Percentiles rank a stretch among this genome's conserved stretches.
Evolutionary conservation across 1,140 invertebrate species (phyloP).

Genomic region (Cydia fagiglandana): DNA sequence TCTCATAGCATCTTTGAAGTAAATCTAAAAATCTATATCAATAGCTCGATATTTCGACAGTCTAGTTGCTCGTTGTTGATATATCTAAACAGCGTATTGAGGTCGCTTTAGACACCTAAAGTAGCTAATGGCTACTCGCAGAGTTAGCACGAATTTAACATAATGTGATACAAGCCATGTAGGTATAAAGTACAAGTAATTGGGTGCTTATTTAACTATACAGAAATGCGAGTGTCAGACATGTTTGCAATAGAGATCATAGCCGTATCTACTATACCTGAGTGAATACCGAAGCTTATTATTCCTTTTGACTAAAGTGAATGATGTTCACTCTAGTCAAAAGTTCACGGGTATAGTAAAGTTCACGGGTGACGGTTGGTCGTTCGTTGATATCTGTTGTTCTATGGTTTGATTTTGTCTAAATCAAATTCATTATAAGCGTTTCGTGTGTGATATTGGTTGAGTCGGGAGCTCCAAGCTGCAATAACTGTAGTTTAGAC

Average conservation of each 20-base stretch:
- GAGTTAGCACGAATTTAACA: constrained; percentile 22
- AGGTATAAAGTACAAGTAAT: not conserved
- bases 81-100: constrained; percentile 19
- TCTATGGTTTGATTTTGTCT: no score
- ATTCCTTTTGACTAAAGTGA: no score
- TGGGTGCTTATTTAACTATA: constrained; percentile 8
- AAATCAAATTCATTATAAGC: no score
- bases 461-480: no score
- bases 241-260: not conserved
- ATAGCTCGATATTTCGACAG: not conserved
- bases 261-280: not conserved
- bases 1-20: no score
- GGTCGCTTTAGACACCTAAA: constrained; percentile 21
- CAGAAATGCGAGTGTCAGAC: constrained; percentile 20
- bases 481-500: no score
- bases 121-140: constrained; percentile 19
- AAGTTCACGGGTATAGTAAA: no score
- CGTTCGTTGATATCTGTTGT: no score
- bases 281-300: not conserved
- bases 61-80: not conserved
- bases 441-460: no score
- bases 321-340: no score
- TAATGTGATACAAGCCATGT: constrained; percentile 28
- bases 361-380: no score
- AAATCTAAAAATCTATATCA: no score